Evolutionary conservation across 2,888 invertebrate genomes (phyloP).

Genomic region (Euclidia mi): DNA sequence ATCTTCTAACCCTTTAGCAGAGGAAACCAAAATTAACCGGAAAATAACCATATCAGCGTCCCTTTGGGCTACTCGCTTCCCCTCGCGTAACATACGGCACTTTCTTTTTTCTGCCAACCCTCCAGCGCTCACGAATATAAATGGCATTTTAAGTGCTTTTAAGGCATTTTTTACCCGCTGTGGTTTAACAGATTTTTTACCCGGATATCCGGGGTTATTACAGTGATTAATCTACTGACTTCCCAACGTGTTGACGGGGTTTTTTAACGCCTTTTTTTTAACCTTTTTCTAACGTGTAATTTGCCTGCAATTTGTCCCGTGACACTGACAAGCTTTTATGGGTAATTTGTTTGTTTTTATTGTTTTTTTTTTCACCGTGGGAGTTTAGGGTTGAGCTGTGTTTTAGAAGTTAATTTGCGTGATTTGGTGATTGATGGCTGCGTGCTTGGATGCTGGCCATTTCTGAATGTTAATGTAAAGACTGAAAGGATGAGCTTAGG

Average conservation of each 20-base stretch:
- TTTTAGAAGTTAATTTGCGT: conserved; percentile 13
- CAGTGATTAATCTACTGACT: conserved; percentile 74
- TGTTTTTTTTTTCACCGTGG: conserved; percentile 25
- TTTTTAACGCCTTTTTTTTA: conserved; percentile 22
- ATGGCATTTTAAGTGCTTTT: conserved; percentile 76
- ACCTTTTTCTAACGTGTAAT: conserved; percentile 27
- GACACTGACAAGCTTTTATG: conserved; percentile 16
- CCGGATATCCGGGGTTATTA: conserved; percentile 69
- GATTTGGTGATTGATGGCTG: conserved; percentile 1
- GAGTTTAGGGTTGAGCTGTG: conserved; percentile 14
- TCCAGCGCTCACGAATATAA: conserved; percentile 64
- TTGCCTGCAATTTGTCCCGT: conserved; percentile 29
- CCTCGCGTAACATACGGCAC: conserved; percentile 45
- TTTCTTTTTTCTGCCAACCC: conserved; percentile 53
- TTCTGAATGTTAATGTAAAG: no score
- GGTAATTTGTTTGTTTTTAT: conserved; percentile 22
- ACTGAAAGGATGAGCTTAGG: no score
- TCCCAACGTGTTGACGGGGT: conserved; percentile 45
- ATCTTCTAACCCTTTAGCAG: conserved; percentile 2
- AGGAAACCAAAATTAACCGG: conserved; percentile 52
- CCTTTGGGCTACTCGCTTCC: conserved; percentile 36
- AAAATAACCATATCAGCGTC: conserved; percentile 56
- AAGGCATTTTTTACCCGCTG: conserved; percentile 68
- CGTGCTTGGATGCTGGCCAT: no score
- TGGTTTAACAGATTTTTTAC: conserved; percentile 79